Conservation (phyloP, 1,140 invertebrate genomes). For the Medauroidea extradentata region DNA sequence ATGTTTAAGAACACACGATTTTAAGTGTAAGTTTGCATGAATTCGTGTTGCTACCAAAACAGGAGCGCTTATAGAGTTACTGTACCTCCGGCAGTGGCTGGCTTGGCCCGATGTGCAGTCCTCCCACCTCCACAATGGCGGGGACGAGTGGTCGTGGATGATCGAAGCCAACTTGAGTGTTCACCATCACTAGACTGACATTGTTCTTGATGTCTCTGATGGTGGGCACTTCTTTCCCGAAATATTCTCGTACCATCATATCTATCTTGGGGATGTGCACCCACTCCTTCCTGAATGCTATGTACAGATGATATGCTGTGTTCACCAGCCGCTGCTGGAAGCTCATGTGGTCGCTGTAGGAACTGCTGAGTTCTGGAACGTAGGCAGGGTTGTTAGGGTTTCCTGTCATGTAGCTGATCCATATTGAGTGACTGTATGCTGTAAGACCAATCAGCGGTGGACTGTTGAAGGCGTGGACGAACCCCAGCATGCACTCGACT, state of each 20-base stretch:
- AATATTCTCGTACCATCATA: slow-evolving; percentile 42
- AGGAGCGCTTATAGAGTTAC: no score
- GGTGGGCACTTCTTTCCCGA: slow-evolving; percentile 10
- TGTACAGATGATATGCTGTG: neutral
- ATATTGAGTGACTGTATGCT: neutral
- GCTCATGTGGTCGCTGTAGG: neutral
- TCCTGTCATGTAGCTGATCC: neutral
- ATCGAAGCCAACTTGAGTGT: slow-evolving; percentile 56
- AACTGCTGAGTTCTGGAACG: neutral
- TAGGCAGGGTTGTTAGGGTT: neutral
- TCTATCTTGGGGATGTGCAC: slow-evolving; percentile 41
- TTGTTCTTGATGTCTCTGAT: slow-evolving; percentile 35
- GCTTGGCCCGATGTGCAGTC: no score
- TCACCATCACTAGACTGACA: slow-evolving; percentile 54
- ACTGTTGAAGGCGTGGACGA: neutral
- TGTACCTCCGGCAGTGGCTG: slow-evolving; percentile 28
- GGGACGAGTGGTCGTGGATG: slow-evolving; percentile 53
- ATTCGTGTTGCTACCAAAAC: no score
- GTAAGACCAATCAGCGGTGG: slow-evolving; percentile 8
- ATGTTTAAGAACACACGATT: no score
- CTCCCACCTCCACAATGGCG: slow-evolving; percentile 49
- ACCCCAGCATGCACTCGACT: slow-evolving; percentile 1
- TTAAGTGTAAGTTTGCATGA: no score
- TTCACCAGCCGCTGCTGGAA: neutral
- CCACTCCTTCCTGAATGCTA: neutral